Evolutionary conservation across 2,888 invertebrate species (phyloP), one percentile per base, ranked within the genome.

Genomic region (Silvanus unidentatus): DNA sequence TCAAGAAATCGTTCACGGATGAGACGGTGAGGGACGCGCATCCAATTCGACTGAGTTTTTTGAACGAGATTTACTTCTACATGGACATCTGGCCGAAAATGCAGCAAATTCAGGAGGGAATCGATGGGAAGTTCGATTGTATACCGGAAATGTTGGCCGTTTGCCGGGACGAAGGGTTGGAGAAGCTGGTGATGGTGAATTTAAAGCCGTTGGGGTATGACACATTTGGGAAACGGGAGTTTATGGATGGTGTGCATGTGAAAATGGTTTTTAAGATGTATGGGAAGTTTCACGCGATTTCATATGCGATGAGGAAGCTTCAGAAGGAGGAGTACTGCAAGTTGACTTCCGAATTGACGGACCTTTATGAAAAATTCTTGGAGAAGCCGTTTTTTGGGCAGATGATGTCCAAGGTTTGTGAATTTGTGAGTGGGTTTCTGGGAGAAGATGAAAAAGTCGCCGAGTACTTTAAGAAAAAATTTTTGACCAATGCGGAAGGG

Each of bases 261-360:
- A 43, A 51, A 38, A 6, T 48, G 10, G 43, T 52, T 2, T 32
- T 54, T 29, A 45, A 44, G 29, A 39, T 49, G 14, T 50, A 53
- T n/a, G 56, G 50, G 12, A 49, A 49, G 38, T 48, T 50, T 28
- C 58, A 58, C 22, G 53, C 56, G 4, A 11, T 55, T 1, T 55
- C 58, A 10, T 54, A 57, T 16, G 56, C 54, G 1, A 27, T 56
- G 14, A 42, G 47, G n/a, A 36, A 48, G 16, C 54, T 52, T 36
- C 41, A 48, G 2, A 16, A 12, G 2, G 39, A 43, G 5, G 42
- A 40, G 40, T 55, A 50, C 30, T n/a, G 3, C 10, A 3, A 32
- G n/a, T 12, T 32, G n/a, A n/a, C 11, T 12, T 4, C 4, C 5
- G 32, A 5, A 12, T 4, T 32, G 5, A 32, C n/a, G 3, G 32